Percentiles rank a stretch among this genome's conserved stretches.
Conservation (phyloP, 2,113 vertebrate species). For the Lontra canadensis region DNA sequence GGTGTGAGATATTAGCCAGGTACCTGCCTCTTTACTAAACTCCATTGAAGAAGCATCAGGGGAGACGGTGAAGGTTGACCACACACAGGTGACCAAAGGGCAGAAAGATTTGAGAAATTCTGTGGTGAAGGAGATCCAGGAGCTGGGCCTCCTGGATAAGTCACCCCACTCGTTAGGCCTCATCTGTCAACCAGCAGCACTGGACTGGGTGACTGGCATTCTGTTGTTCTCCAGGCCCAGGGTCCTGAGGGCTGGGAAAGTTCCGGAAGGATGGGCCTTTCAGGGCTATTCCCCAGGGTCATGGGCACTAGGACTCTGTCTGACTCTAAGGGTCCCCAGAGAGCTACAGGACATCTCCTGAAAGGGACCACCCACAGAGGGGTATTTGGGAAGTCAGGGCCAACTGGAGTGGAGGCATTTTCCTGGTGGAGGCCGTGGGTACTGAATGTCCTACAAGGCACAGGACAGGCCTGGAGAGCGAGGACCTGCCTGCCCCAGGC, state of each 20-base stretch:
- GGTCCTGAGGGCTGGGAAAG: neutral
- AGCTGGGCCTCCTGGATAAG: neutral
- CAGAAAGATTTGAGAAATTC: neutral
- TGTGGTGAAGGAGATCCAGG: neutral
- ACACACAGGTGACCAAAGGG: neutral
- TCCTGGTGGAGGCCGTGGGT: neutral
- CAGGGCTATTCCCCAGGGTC: neutral
- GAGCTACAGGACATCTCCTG: neutral
- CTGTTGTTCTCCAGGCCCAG: too few relatives aligned
- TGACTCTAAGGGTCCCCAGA: neutral
- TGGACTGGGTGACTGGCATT: neutral
- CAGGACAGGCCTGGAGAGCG: neutral
- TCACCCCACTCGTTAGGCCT: neutral
- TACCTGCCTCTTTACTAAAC: neutral
- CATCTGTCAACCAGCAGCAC: neutral
- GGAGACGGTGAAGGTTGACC: neutral
- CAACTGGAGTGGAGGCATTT: neutral
- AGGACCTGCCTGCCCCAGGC: neutral
- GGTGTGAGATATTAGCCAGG: neutral
- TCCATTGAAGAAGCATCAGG: neutral
- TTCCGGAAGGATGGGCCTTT: neutral
- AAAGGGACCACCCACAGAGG: neutral
- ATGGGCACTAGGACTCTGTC: neutral
- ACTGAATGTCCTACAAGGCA: neutral
- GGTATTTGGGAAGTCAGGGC: neutral